Evolutionary conservation across 2,797 vertebrate genomes (phyloP).

Genomic region (Pelobates cultripes): DNA sequence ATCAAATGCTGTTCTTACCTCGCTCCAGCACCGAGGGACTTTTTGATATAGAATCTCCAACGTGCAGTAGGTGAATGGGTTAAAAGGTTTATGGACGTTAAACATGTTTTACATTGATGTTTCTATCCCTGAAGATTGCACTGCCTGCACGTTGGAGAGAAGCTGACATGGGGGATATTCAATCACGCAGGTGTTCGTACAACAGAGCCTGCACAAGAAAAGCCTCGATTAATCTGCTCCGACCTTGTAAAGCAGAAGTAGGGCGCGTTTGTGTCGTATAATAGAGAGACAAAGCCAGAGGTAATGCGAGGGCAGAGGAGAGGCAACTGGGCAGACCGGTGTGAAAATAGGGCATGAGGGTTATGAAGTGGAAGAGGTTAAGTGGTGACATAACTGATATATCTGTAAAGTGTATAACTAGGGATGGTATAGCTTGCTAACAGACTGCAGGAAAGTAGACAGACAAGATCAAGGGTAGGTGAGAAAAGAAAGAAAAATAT

Average conservation of each 20-base stretch:
- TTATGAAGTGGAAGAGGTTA: too few relatives aligned
- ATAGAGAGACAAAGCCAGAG: neutral
- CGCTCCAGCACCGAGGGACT: neutral
- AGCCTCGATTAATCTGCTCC: constrained; percentile 39
- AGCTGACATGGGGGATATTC: neutral
- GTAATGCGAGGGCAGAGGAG: neutral
- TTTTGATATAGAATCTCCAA: neutral
- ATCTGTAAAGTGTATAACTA: too few relatives aligned
- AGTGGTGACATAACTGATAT: too few relatives aligned
- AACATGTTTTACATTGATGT: constrained; percentile 37
- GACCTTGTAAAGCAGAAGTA: constrained; percentile 41
- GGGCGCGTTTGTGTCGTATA: neutral
- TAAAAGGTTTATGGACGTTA: constrained; percentile 41
- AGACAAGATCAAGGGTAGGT: neutral
- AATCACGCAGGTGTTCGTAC: constrained; percentile 36
- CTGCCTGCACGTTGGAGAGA: neutral
- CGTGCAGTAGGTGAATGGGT: constrained; percentile 24
- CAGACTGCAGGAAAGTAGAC: too few relatives aligned
- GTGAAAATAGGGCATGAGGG: too few relatives aligned
- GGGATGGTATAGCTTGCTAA: too few relatives aligned
- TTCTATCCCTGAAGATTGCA: constrained; percentile 21
- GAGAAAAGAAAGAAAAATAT: too few relatives aligned
- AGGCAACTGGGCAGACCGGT: too few relatives aligned
- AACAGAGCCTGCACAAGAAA: neutral
- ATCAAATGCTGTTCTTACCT: constrained; percentile 15